Conservation (phyloP, 2,113 vertebrate species). For the Capreolus pygargus region DNA sequence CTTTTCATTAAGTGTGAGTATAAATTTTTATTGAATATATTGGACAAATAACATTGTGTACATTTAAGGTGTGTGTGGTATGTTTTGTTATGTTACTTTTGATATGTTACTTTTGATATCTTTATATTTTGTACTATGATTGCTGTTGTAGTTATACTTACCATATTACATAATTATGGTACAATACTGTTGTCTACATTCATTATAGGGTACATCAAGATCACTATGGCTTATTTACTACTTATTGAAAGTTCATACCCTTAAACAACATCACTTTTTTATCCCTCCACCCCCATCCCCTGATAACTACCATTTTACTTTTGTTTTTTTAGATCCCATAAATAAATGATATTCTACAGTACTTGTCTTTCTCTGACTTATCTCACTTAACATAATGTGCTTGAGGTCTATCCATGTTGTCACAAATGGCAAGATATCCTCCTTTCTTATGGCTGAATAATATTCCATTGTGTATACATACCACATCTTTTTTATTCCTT, state of each 20-base stretch:
- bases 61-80: not conserved
- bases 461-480: not conserved
- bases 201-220: not conserved
- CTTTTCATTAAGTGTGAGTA: not conserved
- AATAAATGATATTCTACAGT: not conserved
- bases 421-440: not conserved
- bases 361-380: not conserved
- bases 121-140: not conserved
- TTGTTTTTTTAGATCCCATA: not conserved
- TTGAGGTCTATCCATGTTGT: not conserved
- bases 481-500: not conserved
- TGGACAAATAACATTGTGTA: not conserved
- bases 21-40: not conserved
- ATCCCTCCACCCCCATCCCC: not conserved
- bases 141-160: not conserved
- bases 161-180: not conserved
- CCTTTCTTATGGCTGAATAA: not conserved
- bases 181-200: not conserved
- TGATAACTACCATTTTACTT: not conserved
- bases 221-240: not conserved
- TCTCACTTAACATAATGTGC: not conserved
- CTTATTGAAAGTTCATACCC: not conserved
- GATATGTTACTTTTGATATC: not conserved
- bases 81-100: not conserved
- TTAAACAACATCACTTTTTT: not conserved